Conservation (phyloP, 2,113 vertebrate genomes). For the Leucoraja erinaceus region DNA sequence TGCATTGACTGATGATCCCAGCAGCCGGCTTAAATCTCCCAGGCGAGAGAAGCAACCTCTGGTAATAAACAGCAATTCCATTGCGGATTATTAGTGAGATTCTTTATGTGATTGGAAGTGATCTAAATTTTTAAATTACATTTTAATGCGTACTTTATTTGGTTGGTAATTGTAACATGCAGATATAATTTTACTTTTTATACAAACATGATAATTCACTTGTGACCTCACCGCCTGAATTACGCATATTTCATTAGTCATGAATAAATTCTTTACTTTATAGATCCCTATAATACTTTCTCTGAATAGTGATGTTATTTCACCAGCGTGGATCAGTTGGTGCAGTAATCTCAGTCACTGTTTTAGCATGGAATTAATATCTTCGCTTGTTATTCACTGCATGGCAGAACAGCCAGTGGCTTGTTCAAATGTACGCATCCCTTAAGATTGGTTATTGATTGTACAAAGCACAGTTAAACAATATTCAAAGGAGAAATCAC, state of each 20-base stretch:
- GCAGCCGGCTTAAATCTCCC: background rate
- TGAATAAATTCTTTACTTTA: conserved; percentile 19
- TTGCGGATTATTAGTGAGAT: background rate
- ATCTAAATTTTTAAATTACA: conserved; percentile 8
- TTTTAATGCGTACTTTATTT: background rate
- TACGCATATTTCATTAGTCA: background rate
- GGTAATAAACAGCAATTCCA: background rate
- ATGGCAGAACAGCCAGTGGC: background rate
- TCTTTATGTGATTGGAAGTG: background rate
- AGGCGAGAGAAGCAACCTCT: background rate
- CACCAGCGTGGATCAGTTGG: background rate
- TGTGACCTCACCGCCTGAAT: background rate
- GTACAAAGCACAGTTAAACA: background rate
- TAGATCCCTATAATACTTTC: background rate
- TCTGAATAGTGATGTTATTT: conserved; percentile 16
- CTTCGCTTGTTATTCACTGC: background rate
- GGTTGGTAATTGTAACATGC: conserved; percentile 9
- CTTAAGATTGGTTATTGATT: background rate
- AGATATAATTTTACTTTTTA: conserved; percentile 24
- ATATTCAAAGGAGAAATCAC: background rate
- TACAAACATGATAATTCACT: background rate
- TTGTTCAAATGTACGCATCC: background rate
- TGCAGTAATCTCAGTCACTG: background rate
- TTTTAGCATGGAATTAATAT: background rate
- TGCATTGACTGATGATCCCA: background rate